Conservation (phyloP, 2,888 invertebrate genomes). For the Clostera curtula region DNA sequence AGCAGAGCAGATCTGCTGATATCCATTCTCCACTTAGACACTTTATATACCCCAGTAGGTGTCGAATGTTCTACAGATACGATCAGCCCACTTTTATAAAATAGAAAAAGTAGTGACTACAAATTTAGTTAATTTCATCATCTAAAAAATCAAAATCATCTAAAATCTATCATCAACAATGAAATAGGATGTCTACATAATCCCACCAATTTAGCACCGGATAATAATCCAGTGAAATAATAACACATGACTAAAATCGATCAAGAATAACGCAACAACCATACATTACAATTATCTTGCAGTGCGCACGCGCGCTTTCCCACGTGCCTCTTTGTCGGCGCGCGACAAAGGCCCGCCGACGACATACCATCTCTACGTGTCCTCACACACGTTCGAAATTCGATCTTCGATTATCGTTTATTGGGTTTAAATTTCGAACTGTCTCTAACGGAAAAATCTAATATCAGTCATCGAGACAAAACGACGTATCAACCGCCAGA, state of each 20-base stretch:
- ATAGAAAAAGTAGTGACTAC: too few species aligned
- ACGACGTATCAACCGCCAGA: conserved; percentile 16
- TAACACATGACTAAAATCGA: conserved; percentile 38
- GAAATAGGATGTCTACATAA: conserved; percentile 1
- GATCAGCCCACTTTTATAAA: too few species aligned
- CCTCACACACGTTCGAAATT: conserved; percentile 18
- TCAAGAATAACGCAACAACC: conserved; percentile 48
- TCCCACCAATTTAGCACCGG: conserved; percentile 11
- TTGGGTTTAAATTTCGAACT: conserved; percentile 22
- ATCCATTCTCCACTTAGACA: too few species aligned
- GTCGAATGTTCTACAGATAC: too few species aligned
- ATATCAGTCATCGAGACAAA: conserved; percentile 14
- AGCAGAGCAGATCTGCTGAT: too few species aligned
- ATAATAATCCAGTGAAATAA: conserved; percentile 13
- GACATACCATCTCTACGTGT: conserved; percentile 46
- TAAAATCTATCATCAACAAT: neutral
- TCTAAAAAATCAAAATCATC: neutral
- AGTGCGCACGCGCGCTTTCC: conserved; percentile 65
- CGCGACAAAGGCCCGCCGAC: conserved; percentile 67
- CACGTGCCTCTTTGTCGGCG: conserved; percentile 69
- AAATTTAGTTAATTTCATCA: too few species aligned
- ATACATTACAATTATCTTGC: conserved; percentile 54
- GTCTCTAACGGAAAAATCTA: conserved; percentile 38
- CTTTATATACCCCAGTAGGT: too few species aligned
- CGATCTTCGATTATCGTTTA: conserved; percentile 19